Percentiles rank a stretch among this genome's conserved stretches.
Evolutionary conservation across 2,888 invertebrate genomes (phyloP).

Genomic region (Spodoptera exigua): DNA sequence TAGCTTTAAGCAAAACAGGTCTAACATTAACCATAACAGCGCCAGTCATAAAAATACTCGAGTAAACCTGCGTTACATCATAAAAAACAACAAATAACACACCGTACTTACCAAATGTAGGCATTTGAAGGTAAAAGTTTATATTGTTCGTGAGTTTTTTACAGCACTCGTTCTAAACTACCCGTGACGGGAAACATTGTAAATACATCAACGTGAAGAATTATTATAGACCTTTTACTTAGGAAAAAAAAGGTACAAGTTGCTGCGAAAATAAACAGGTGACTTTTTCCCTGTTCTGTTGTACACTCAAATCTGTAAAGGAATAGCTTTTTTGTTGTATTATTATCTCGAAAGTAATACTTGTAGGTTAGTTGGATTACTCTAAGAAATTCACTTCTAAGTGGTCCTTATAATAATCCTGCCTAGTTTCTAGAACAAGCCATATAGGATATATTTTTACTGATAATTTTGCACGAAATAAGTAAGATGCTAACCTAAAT

Average conservation of each 20-base stretch:
- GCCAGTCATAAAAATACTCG: constrained; percentile 34
- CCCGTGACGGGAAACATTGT: constrained; percentile 46
- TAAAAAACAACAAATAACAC: background rate
- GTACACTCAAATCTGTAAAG: too few relatives aligned
- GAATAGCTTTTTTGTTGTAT: too few relatives aligned
- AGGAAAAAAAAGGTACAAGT: constrained; percentile 19
- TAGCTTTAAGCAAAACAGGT: too few relatives aligned
- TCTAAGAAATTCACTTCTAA: too few relatives aligned
- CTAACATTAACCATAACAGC: constrained; percentile 13
- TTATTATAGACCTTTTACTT: constrained; percentile 45
- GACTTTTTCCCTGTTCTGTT: constrained; percentile 2
- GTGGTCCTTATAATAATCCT: too few relatives aligned
- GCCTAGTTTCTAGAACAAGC: too few relatives aligned
- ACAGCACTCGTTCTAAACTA: constrained; percentile 44
- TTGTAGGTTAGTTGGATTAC: too few relatives aligned
- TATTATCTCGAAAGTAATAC: too few relatives aligned
- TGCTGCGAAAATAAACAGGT: constrained; percentile 33
- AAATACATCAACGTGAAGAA: constrained; percentile 38
- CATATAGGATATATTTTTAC: too few relatives aligned
- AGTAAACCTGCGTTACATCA: constrained; percentile 29
- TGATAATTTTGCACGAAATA: too few relatives aligned
- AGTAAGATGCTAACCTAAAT: too few relatives aligned
- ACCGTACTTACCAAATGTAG: constrained; percentile 17
- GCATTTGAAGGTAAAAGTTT: constrained; percentile 44
- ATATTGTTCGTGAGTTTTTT: constrained; percentile 38